Evolutionary conservation across 2,797 vertebrate species (phyloP).

Genomic region (Bucorvus abyssinicus): DNA sequence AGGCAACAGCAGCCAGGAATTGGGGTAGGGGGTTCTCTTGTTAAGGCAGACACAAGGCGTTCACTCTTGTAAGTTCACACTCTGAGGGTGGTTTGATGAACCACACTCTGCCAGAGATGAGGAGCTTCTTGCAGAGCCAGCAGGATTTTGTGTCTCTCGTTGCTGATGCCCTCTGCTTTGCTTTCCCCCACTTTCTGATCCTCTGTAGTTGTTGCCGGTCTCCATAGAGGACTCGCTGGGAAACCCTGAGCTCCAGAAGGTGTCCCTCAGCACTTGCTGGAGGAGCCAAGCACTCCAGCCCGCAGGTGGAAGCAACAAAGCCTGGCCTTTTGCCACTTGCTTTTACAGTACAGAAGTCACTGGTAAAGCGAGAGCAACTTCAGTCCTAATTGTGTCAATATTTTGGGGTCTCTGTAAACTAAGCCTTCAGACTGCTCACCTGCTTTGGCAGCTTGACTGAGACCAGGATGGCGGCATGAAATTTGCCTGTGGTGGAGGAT

Average conservation of each 20-base stretch:
- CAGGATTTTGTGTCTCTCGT: not conserved
- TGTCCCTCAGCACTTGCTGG: not conserved
- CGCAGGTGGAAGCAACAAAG: not conserved
- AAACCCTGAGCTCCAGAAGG: not conserved
- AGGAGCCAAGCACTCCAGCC: not conserved
- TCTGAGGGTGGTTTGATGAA: not conserved
- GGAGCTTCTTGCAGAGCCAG: not conserved
- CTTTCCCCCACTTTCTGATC: not conserved
- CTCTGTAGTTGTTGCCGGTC: not conserved
- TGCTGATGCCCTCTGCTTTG: not conserved
- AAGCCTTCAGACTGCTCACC: not conserved
- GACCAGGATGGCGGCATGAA: not conserved
- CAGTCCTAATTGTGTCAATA: not conserved
- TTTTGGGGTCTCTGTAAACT: not conserved
- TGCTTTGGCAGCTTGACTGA: not conserved
- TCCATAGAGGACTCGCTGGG: not conserved
- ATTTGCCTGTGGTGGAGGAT: not conserved
- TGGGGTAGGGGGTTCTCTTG: not conserved
- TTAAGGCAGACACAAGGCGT: not conserved
- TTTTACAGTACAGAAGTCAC: not conserved
- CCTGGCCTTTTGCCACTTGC: not conserved
- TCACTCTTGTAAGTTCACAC: not conserved
- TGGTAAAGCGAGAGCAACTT: not conserved
- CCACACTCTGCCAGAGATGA: not conserved
- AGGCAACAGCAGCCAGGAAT: not conserved